phyloP scores from a whole-genome alignment of 2,888 invertebrate genomes.

The Ochropleura leucogaster region DNA sequence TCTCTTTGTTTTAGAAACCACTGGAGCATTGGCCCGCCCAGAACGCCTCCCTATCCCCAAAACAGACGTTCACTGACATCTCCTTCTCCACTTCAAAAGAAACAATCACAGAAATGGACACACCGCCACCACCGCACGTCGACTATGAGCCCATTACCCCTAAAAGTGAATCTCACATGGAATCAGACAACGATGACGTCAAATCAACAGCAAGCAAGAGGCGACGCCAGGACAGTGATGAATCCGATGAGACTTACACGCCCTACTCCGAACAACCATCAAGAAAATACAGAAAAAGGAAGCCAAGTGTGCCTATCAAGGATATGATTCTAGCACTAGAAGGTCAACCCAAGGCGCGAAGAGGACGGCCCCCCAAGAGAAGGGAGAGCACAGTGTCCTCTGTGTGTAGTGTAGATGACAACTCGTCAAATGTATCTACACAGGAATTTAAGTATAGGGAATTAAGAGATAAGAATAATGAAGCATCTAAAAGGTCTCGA shows the following conservation, averaged over 20 bases:
- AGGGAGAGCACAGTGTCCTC: slow-evolving; percentile 86
- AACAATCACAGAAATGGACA: slow-evolving; percentile 69
- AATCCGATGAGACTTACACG: slow-evolving; percentile 86
- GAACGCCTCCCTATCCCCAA: slow-evolving; percentile 52
- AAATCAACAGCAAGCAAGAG: slow-evolving; percentile 74
- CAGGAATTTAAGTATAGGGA: slow-evolving; percentile 92
- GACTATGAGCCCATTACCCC: slow-evolving; percentile 85
- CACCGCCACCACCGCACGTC: slow-evolving; percentile 73
- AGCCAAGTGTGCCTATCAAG: slow-evolving; percentile 83
- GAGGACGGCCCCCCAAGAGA: slow-evolving; percentile 90
- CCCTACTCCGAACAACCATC: slow-evolving; percentile 80
- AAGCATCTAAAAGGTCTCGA: slow-evolving; percentile 94
- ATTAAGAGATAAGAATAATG: slow-evolving; percentile 94
- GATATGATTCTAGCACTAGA: slow-evolving; percentile 86
- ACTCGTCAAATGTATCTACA: slow-evolving; percentile 81
- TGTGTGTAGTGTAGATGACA: slow-evolving; percentile 85
- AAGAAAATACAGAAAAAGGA: slow-evolving; percentile 81
- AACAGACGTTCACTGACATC: slow-evolving; percentile 67
- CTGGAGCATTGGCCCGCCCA: slow-evolving; percentile 70
- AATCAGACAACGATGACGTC: slow-evolving; percentile 82
- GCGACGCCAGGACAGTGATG: slow-evolving; percentile 81
- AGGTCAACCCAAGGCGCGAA: slow-evolving; percentile 83
- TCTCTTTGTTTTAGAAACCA: slow-evolving; percentile 69
- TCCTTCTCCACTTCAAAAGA: slow-evolving; percentile 60
- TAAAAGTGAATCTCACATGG: slow-evolving; percentile 84